phyloP scores from a whole-genome alignment of 2,888 invertebrate species.

The Autographa gamma region DNA sequence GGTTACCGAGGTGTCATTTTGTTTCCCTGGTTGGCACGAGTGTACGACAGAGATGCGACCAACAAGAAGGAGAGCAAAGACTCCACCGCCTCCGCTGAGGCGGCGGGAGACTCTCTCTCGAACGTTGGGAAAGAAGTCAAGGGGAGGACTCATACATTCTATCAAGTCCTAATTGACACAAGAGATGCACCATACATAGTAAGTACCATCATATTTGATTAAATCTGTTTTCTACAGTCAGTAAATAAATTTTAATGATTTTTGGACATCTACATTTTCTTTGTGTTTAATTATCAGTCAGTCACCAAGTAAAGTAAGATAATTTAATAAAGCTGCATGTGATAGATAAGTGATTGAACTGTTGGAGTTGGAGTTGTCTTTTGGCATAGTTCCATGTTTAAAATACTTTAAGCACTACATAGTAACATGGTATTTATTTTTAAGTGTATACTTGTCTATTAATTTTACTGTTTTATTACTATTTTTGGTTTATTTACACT shows the following conservation, averaged over 20 bases:
- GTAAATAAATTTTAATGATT: background rate
- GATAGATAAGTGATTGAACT: background rate
- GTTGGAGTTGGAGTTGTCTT: constrained; percentile 1
- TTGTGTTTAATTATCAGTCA: background rate
- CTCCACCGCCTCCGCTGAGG: constrained; percentile 67
- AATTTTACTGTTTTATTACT: background rate
- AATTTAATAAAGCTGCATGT: constrained; percentile 13
- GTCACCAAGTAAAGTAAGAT: background rate
- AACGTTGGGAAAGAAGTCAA: constrained; percentile 95
- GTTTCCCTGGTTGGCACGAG: constrained; percentile 98
- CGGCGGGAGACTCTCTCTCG: constrained; percentile 78
- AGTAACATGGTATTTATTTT: background rate
- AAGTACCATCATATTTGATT: constrained; percentile 78
- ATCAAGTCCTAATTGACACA: constrained; percentile 99
- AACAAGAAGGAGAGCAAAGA: constrained; percentile 90
- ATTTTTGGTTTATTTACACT: background rate
- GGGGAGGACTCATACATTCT: constrained; percentile 97
- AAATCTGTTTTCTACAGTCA: background rate
- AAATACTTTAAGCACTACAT: constrained; percentile 5
- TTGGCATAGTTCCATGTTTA: constrained; percentile 42
- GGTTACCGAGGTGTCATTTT: constrained; percentile 99
- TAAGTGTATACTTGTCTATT: background rate
- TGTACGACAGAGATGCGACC: constrained; percentile 97
- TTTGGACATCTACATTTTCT: background rate
- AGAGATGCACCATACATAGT: constrained; percentile 99